Conservation (phyloP, 1,140 invertebrate species). For the Ridgeia piscesae region DNA sequence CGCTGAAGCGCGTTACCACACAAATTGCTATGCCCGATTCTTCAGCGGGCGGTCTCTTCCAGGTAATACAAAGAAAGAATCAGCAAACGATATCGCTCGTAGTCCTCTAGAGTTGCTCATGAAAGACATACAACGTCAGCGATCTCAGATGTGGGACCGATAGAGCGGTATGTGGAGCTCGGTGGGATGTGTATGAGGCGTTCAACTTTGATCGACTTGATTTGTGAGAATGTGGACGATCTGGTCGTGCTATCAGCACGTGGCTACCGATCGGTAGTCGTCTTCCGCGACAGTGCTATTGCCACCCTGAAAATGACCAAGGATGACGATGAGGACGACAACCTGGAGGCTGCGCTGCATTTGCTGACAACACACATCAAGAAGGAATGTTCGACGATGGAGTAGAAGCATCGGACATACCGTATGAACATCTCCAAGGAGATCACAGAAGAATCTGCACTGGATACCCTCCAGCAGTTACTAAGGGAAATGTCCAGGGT, state of each 20-base stretch:
- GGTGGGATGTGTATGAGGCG: background rate
- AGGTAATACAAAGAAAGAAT: no score
- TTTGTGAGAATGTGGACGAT: constrained; percentile 20
- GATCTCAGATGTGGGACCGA: constrained; percentile 20
- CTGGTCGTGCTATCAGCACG: constrained; percentile 17
- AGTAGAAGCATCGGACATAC: constrained; percentile 15
- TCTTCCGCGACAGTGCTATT: constrained; percentile 18
- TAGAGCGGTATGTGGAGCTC: constrained; percentile 8
- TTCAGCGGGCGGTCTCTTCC: no score
- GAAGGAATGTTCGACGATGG: background rate
- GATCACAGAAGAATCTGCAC: background rate
- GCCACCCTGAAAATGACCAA: constrained; percentile 21
- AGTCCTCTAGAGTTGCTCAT: no score
- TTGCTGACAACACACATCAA: no score
- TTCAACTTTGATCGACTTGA: background rate
- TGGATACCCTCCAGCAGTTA: background rate
- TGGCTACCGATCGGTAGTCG: constrained; percentile 22
- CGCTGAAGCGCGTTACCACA: no score
- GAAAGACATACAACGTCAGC: no score
- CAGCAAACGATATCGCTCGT: no score
- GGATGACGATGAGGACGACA: no score
- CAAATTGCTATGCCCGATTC: no score
- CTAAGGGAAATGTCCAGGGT: background rate
- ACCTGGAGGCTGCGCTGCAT: no score
- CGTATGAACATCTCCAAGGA: background rate